phyloP scores from a whole-genome alignment of 1,140 invertebrate genomes.

The Achroia grisella region DNA sequence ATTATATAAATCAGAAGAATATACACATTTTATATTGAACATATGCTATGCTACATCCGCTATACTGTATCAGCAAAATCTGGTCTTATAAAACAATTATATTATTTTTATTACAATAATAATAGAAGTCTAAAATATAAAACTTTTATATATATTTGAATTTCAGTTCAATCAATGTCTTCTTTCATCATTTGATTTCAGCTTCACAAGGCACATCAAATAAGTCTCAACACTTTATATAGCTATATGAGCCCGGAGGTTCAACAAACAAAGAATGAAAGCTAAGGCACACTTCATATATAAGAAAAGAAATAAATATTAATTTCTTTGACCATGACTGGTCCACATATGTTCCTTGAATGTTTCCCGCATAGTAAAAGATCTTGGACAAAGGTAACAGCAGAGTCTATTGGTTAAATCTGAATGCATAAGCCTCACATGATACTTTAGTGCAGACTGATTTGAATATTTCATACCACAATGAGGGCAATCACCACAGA shows the following conservation, averaged over 20 bases:
- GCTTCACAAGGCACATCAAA: slow-evolving; percentile 18
- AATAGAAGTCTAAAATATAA: no score
- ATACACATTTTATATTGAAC: no score
- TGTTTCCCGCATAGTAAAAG: slow-evolving; percentile 77
- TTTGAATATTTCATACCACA: slow-evolving; percentile 79
- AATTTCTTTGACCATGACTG: slow-evolving; percentile 77
- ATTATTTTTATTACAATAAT: no score
- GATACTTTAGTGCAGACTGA: slow-evolving; percentile 80
- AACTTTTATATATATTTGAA: no score
- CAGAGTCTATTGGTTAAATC: slow-evolving; percentile 78
- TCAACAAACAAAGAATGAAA: not conserved
- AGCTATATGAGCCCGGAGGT: not conserved
- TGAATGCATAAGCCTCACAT: slow-evolving; percentile 80
- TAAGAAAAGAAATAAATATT: slow-evolving; percentile 23
- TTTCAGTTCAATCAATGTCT: no score
- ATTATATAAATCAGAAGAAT: no score
- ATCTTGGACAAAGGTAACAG: slow-evolving; percentile 78
- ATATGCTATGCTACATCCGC: no score
- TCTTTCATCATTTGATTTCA: not conserved
- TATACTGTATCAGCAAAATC: no score
- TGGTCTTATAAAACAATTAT: no score
- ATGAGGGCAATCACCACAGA: slow-evolving; percentile 79
- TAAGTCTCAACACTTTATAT: not conserved
- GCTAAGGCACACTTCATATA: slow-evolving; percentile 28
- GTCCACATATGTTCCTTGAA: slow-evolving; percentile 80